Conservation (phyloP, 2,888 invertebrate genomes). For the Pterobdella sp. region DNA sequence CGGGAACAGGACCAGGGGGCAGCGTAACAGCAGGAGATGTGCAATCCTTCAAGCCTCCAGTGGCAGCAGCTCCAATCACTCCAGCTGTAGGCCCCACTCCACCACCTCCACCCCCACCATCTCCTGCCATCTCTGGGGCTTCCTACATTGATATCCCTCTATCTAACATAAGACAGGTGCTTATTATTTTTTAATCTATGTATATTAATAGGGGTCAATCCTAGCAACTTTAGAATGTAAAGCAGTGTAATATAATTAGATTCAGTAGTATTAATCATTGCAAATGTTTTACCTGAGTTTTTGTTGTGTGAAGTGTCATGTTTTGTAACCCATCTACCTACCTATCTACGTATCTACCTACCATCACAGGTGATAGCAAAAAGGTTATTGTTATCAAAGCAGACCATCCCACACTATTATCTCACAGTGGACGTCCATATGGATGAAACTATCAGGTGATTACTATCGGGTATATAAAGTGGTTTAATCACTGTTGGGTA, state of each 20-base stretch:
- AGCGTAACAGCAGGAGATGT: constrained; percentile 47
- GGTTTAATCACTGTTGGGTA: background rate
- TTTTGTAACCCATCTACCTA: background rate
- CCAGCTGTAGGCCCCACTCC: constrained; percentile 39
- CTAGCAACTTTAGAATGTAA: too few relatives aligned
- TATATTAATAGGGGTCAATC: too few relatives aligned
- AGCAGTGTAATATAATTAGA: too few relatives aligned
- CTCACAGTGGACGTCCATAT: constrained; percentile 75
- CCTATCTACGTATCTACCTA: background rate
- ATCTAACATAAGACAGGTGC: constrained; percentile 66
- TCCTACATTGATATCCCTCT: constrained; percentile 70
- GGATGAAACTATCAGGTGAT: constrained; percentile 62
- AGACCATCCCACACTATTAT: constrained; percentile 93
- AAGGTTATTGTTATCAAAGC: constrained; percentile 76
- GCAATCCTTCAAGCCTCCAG: constrained; percentile 41
- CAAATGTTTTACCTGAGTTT: background rate
- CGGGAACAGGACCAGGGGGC: constrained; percentile 47
- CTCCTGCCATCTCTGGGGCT: constrained; percentile 41
- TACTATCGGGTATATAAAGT: background rate
- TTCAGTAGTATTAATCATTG: background rate
- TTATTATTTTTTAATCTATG: constrained; percentile 18
- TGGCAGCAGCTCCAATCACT: constrained; percentile 40
- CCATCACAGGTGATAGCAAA: constrained; percentile 68
- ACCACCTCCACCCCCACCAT: constrained; percentile 37
- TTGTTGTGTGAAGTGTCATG: background rate